A percentile compares a stretch with the other conserved stretches of the same genome.
Evolutionary conservation across 1,140 invertebrate genomes (phyloP).

Genomic region (Daktulosphaira vitifoliae): DNA sequence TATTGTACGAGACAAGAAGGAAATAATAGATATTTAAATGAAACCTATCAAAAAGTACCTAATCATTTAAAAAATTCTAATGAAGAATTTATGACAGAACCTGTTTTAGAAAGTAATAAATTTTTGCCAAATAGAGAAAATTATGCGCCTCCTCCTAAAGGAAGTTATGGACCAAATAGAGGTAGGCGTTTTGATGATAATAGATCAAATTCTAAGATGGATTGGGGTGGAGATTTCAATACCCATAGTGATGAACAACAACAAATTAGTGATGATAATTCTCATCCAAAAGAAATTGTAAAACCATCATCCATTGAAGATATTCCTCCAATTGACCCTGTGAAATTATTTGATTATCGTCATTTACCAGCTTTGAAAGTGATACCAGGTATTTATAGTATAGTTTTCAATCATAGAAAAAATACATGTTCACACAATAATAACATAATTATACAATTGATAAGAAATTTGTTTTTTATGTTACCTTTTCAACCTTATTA

Average conservation of each 20-base stretch:
- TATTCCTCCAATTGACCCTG: conserved; percentile 14
- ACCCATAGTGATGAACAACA: neutral
- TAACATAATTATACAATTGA: too few relatives aligned
- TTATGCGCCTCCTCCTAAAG: neutral
- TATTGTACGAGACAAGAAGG: neutral
- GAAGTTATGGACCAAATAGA: conserved; percentile 5
- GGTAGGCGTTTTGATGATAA: conserved; percentile 3
- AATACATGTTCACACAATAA: too few relatives aligned
- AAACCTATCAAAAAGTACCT: neutral
- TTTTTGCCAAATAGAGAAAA: neutral
- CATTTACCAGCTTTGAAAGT: conserved; percentile 27
- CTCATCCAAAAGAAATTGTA: neutral
- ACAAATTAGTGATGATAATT: neutral
- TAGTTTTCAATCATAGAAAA: too few relatives aligned
- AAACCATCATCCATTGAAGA: neutral
- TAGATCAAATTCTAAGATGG: neutral
- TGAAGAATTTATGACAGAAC: conserved; percentile 1
- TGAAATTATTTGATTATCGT: conserved; percentile 31
- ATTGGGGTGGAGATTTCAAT: neutral
- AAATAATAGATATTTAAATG: neutral
- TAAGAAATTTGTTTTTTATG: too few relatives aligned
- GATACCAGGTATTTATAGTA: conserved; percentile 30
- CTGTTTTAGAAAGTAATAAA: neutral
- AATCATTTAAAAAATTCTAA: neutral
- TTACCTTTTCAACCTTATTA: too few relatives aligned